Evolutionary conservation across 2,888 invertebrate genomes (phyloP).

Genomic region (Melinaea menophilus): DNA sequence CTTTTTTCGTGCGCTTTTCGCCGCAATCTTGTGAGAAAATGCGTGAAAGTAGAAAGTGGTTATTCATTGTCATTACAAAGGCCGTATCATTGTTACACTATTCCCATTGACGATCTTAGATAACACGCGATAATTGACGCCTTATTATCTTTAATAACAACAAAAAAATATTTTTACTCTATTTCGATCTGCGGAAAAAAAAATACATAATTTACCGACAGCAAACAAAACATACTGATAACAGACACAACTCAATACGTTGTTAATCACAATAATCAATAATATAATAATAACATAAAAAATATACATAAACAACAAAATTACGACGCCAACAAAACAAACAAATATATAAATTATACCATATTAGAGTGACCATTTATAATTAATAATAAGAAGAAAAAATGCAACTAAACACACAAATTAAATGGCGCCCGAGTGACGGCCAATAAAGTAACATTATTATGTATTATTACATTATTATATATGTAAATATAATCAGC

Average conservation of each 20-base stretch:
- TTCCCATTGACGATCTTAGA: constrained; percentile 58
- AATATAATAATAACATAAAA: too few species aligned
- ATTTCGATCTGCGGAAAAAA: background rate
- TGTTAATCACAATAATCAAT: too few species aligned
- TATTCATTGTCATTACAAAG: constrained; percentile 67
- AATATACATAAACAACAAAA: too few species aligned
- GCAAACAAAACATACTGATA: too few species aligned
- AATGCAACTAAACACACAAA: constrained; percentile 23
- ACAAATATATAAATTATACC: too few species aligned
- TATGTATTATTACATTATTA: constrained; percentile 35
- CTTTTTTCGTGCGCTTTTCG: constrained; percentile 41
- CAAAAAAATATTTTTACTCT: background rate
- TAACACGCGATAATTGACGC: constrained; percentile 27
- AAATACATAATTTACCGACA: too few species aligned
- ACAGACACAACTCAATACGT: too few species aligned
- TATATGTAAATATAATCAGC: constrained; percentile 42
- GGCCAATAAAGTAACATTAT: constrained; percentile 34
- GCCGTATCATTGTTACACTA: constrained; percentile 56
- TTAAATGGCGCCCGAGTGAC: constrained; percentile 37
- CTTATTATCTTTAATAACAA: constrained; percentile 19
- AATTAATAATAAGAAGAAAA: constrained; percentile 16
- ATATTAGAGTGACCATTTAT: background rate
- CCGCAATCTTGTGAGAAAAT: constrained; percentile 57
- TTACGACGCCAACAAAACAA: too few species aligned
- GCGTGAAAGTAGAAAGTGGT: constrained; percentile 73